Conservation (phyloP, 2,888 invertebrate genomes). For the Philereme transversata region DNA sequence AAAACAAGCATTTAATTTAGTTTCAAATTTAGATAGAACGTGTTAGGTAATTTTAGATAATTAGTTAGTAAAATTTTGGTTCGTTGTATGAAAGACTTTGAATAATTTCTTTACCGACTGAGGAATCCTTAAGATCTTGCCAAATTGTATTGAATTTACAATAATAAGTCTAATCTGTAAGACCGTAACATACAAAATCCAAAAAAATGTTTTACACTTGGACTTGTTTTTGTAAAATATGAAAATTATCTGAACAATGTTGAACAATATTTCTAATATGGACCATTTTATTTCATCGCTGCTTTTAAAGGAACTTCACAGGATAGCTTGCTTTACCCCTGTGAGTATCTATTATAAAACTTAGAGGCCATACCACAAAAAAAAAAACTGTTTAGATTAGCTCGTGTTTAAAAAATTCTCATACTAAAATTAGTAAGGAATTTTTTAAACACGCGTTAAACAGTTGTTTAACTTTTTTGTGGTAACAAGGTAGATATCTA, state of each 20-base stretch:
- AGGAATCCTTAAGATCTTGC: constrained; percentile 70
- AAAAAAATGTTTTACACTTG: constrained; percentile 40
- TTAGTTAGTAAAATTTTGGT: constrained; percentile 41
- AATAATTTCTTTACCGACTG: constrained; percentile 57
- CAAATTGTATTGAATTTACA: constrained; percentile 53
- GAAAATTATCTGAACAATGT: constrained; percentile 40
- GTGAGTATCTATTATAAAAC: constrained; percentile 77
- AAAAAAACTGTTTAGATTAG: too few relatives aligned
- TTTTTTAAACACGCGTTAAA: too few relatives aligned
- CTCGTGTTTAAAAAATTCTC: too few relatives aligned
- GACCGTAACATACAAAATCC: constrained; percentile 39
- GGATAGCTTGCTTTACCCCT: constrained; percentile 85
- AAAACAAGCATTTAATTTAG: constrained; percentile 41
- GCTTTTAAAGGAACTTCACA: constrained; percentile 84
- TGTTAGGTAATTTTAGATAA: constrained; percentile 24
- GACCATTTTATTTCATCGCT: constrained; percentile 56
- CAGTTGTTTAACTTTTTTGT: too few relatives aligned
- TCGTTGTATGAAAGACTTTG: constrained; percentile 48
- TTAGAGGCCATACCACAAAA: too few relatives aligned
- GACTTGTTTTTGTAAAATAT: constrained; percentile 44
- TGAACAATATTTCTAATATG: constrained; percentile 39
- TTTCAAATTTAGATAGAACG: constrained; percentile 24
- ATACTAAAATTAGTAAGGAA: too few relatives aligned
- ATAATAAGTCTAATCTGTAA: constrained; percentile 40
- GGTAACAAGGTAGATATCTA: constrained; percentile 2